Conservation (phyloP, 2,113 vertebrate genomes). For the Labrus mixtus region DNA sequence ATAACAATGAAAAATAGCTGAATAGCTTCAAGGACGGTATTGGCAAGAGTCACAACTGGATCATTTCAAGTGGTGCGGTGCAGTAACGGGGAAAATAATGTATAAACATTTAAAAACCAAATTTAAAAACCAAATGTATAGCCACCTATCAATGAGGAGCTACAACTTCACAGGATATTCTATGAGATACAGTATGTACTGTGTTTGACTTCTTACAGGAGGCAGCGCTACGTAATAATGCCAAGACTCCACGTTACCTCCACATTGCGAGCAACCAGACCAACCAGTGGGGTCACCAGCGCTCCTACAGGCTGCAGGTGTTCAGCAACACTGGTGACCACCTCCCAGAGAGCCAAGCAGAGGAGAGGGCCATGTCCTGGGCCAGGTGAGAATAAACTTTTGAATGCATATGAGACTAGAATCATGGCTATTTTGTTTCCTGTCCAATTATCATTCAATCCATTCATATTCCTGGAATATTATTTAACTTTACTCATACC, state of each 20-base stretch:
- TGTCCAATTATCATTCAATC: not conserved
- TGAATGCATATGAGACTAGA: too few species aligned
- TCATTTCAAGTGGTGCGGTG: not conserved
- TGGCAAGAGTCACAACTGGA: not conserved
- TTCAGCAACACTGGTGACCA: constrained; percentile 87
- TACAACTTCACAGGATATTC: not conserved
- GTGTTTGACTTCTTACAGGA: constrained; percentile 63
- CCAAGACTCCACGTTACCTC: constrained; percentile 88
- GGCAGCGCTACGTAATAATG: constrained; percentile 83
- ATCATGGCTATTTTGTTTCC: not conserved
- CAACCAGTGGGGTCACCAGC: constrained; percentile 91
- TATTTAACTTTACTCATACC: not conserved
- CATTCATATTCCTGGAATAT: not conserved
- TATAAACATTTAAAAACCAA: too few species aligned
- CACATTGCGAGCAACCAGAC: constrained; percentile 88
- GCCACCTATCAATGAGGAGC: too few species aligned
- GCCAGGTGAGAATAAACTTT: constrained; percentile 87
- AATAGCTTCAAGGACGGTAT: not conserved
- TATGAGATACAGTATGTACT: not conserved
- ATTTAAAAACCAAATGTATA: too few species aligned
- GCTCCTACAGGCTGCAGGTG: constrained; percentile 91
- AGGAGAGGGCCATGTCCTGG: constrained; percentile 93
- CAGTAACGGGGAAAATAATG: too few species aligned
- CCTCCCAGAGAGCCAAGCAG: constrained; percentile 85
- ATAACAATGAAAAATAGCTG: constrained; percentile 63